These are phyloP conservation scores for Plodia interpunctella DNA, from an alignment of 1,140 invertebrate species.

Conservation along the genomic window DNA sequence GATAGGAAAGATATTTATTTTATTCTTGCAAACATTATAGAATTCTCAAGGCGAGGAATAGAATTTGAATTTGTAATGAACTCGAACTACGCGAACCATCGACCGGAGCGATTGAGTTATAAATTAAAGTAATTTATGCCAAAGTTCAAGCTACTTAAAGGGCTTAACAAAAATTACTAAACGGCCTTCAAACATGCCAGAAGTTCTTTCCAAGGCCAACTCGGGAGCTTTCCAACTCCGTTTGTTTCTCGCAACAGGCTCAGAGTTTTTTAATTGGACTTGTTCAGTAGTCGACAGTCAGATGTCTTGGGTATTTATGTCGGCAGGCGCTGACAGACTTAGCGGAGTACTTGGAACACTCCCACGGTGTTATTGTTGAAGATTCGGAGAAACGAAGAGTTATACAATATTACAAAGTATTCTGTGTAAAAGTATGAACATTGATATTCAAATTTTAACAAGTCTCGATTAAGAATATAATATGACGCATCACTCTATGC, in stretches of 20 bases:
- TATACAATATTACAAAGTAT: too few species aligned
- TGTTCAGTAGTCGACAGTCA: neutral
- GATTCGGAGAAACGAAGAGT: too few species aligned
- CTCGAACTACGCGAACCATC: too few species aligned
- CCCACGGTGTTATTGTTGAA: too few species aligned
- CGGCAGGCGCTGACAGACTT: neutral
- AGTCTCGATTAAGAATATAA: too few species aligned
- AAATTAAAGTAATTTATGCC: neutral
- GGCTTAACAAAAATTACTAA: neutral
- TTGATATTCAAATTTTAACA: too few species aligned
- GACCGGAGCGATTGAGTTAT: neutral
- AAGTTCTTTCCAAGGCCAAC: neutral
- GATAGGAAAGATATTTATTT: too few species aligned
- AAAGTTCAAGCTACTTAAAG: neutral
- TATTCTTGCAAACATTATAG: too few species aligned
- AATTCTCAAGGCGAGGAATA: too few species aligned
- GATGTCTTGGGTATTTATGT: neutral
- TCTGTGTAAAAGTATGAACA: too few species aligned
- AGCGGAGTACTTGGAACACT: neutral
- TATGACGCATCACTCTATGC: too few species aligned
- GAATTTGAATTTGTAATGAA: too few species aligned
- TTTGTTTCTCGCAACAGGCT: neutral
- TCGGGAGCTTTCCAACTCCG: neutral
- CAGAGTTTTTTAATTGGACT: slow-evolving; percentile 2
- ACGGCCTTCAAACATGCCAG: neutral